Percentiles rank a stretch among this genome's conserved stretches.
phyloP scores from a whole-genome alignment of 1,140 invertebrate genomes.

The Laodelphax striatellus region DNA sequence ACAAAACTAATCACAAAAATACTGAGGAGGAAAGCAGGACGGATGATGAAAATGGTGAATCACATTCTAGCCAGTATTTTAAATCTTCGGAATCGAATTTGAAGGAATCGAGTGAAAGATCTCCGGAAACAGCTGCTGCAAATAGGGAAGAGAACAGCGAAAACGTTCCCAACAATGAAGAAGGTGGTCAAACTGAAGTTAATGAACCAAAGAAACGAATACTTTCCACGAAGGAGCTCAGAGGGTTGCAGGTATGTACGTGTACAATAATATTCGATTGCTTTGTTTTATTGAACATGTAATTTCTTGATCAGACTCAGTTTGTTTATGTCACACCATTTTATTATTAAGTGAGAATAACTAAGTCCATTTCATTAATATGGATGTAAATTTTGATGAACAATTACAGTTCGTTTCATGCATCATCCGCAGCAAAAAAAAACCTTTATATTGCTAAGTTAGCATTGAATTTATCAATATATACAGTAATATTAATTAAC shows the following conservation, averaged over 20 bases:
- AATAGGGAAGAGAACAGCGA: not conserved
- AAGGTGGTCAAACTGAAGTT: conserved; percentile 4
- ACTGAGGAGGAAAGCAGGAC: not conserved
- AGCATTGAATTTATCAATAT: no score
- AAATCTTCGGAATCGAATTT: conserved; percentile 17
- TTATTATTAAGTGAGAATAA: no score
- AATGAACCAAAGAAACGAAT: conserved; percentile 6
- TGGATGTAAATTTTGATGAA: no score
- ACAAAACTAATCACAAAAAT: conserved; percentile 1
- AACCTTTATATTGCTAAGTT: no score
- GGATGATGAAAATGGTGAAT: conserved; percentile 1
- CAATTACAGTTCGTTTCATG: no score
- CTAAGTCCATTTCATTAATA: no score
- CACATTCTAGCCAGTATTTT: not conserved
- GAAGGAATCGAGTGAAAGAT: not conserved
- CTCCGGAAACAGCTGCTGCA: conserved; percentile 23
- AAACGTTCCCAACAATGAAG: conserved; percentile 16
- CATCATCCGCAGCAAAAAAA: no score
- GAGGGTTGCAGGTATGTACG: conserved; percentile 10
- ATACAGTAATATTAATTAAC: no score
- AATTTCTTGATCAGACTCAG: no score
- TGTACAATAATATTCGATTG: conserved; percentile 2
- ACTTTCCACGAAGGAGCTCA: not conserved
- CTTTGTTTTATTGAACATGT: no score
- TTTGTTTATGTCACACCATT: no score